phyloP scores from a whole-genome alignment of 1,140 invertebrate species.

The Plodia interpunctella region DNA sequence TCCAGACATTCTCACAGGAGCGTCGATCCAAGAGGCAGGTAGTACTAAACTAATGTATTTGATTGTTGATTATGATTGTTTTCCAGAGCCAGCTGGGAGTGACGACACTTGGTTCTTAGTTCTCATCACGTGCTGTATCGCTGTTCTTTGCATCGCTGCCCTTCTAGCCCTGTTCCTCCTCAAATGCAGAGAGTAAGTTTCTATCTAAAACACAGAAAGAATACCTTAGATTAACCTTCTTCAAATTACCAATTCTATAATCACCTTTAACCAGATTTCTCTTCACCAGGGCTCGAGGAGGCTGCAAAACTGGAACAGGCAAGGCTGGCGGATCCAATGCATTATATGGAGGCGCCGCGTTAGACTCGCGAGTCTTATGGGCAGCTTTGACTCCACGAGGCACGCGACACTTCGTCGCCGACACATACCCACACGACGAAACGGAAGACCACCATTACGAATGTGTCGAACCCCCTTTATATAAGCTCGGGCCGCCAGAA shows the following conservation, averaged over 20 bases:
- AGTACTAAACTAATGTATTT: neutral
- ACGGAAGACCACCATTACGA: conserved; percentile 86
- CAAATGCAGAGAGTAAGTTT: conserved; percentile 88
- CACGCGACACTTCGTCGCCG: conserved; percentile 83
- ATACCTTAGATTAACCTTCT: neutral
- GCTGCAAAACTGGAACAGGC: conserved; percentile 60
- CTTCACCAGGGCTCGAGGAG: conserved; percentile 48
- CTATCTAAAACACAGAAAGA: neutral
- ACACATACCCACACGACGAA: conserved; percentile 77
- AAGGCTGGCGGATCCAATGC: conserved; percentile 62
- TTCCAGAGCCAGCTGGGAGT: conserved; percentile 77
- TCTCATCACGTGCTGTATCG: conserved; percentile 87
- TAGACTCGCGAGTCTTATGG: conserved; percentile 86
- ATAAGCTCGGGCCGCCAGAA: conserved; percentile 69
- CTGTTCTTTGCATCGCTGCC: conserved; percentile 85
- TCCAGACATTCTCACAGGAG: too few relatives aligned
- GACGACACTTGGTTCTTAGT: conserved; percentile 90
- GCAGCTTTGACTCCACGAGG: conserved; percentile 89
- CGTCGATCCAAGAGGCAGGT: too few relatives aligned
- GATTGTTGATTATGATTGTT: too few relatives aligned
- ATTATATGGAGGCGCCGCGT: conserved; percentile 61
- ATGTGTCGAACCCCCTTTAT: conserved; percentile 81
- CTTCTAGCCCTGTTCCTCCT: conserved; percentile 86
- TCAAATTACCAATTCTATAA: neutral
- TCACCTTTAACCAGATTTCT: conserved; percentile 12